Evolutionary conservation across 2,113 vertebrate genomes (phyloP).

Genomic region (Albula glossodonta): DNA sequence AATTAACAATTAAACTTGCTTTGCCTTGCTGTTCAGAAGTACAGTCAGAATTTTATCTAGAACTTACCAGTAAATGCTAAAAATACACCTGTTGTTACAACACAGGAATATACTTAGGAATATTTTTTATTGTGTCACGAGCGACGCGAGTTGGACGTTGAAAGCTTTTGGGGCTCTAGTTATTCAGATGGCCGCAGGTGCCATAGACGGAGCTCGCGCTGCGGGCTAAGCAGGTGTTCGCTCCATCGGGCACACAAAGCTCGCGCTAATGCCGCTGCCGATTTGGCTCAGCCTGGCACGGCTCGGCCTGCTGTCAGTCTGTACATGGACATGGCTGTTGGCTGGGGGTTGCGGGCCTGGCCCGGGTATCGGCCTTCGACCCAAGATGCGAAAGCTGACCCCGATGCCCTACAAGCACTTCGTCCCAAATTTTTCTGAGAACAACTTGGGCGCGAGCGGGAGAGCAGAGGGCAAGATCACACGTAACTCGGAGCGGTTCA

Average conservation of each 20-base stretch:
- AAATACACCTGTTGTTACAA: background rate
- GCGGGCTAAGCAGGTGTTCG: slow-evolving; percentile 52
- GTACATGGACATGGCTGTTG: slow-evolving; percentile 67
- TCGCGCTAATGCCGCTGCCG: slow-evolving; percentile 72
- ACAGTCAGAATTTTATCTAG: background rate
- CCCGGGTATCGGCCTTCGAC: slow-evolving; percentile 78
- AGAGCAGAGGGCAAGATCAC: slow-evolving; percentile 93
- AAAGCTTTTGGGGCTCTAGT: slow-evolving; percentile 19
- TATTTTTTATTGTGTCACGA: slow-evolving; percentile 15
- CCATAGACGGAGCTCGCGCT: slow-evolving; percentile 49
- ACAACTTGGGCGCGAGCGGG: slow-evolving; percentile 94
- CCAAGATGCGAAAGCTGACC: slow-evolving; percentile 82
- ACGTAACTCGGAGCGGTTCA: slow-evolving; percentile 90
- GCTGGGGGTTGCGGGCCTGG: slow-evolving; percentile 88
- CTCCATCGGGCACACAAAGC: slow-evolving; percentile 50
- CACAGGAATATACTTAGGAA: background rate
- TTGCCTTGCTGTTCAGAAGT: background rate
- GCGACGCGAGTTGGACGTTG: slow-evolving; percentile 32
- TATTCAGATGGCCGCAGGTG: slow-evolving; percentile 58
- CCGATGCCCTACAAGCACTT: slow-evolving; percentile 91
- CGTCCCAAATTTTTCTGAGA: slow-evolving; percentile 92
- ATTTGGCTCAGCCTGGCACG: slow-evolving; percentile 65
- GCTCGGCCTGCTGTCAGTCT: slow-evolving; percentile 71
- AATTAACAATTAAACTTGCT: background rate
- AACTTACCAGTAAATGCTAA: background rate